Percentiles rank a stretch among this genome's conserved stretches.
Conservation (phyloP, 30 jellyfish, hydroid and myxozoan species). For the Aurelia aurita region DNA sequence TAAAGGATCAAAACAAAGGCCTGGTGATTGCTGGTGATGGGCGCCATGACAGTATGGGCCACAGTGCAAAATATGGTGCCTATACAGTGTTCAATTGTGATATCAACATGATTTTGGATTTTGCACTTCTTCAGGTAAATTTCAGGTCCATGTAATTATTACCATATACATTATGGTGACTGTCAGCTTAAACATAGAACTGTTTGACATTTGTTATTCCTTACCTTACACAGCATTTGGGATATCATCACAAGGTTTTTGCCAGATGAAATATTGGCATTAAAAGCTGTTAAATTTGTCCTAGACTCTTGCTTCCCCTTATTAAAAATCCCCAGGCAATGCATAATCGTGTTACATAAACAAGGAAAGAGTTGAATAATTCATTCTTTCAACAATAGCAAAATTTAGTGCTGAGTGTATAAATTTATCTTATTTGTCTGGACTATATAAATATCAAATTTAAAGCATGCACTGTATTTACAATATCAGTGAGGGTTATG, state of each 20-base stretch:
- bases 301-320: too few relatives aligned
- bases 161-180: too few relatives aligned
- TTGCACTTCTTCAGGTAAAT: constrained; percentile 23
- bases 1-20: neutral
- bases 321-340: too few relatives aligned
- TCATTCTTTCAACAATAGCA: neutral
- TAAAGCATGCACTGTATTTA: neutral
- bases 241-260: too few relatives aligned
- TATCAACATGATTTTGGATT: neutral
- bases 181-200: too few relatives aligned
- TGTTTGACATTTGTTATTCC: too few relatives aligned
- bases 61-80: constrained; percentile 35
- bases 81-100: constrained; percentile 8
- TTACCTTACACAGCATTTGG: too few relatives aligned
- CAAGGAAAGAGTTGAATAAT: neutral
- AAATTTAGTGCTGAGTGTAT: neutral
- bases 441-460: neutral
- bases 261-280: too few relatives aligned
- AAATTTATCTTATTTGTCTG: neutral
- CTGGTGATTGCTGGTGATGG: constrained; percentile 52
- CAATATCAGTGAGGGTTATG: neutral
- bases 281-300: too few relatives aligned
- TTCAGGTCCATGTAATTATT: neutral
- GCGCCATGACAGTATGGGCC: constrained; percentile 45
- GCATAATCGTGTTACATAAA: neutral